phyloP scores from a whole-genome alignment of 2,797 vertebrate species.

The Poeciliopsis paucimaculata region DNA sequence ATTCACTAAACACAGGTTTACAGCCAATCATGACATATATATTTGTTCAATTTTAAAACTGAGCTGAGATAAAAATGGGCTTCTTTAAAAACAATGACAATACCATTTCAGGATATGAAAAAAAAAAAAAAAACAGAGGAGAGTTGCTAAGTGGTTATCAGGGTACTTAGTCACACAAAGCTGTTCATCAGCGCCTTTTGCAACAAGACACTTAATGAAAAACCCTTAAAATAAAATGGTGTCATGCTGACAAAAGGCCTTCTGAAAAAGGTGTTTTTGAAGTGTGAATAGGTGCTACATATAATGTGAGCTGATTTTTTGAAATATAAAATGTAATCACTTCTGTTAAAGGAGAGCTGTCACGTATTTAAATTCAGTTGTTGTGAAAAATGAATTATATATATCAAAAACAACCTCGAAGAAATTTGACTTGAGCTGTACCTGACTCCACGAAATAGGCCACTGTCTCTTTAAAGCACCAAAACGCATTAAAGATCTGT shows the following conservation, averaged over 20 bases:
- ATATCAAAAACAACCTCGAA: not conserved
- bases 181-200: not conserved
- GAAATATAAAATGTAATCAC: not conserved
- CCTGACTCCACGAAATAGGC: no score
- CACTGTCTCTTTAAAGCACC: no score
- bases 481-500: no score
- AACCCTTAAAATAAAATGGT: not conserved
- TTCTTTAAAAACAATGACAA: not conserved
- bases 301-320: not conserved
- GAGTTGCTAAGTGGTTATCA: not conserved
- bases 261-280: not conserved
- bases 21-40: not conserved
- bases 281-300: not conserved
- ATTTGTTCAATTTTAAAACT: not conserved
- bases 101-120: not conserved
- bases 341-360: not conserved
- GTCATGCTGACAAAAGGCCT: not conserved
- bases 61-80: not conserved
- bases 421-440: not conserved
- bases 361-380: not conserved
- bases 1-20: not conserved
- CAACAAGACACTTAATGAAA: not conserved
- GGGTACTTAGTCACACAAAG: not conserved
- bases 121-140: not conserved
- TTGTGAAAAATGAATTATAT: not conserved